Conservation (phyloP, 2,113 vertebrate species). For the Cynopterus brachyotis region DNA sequence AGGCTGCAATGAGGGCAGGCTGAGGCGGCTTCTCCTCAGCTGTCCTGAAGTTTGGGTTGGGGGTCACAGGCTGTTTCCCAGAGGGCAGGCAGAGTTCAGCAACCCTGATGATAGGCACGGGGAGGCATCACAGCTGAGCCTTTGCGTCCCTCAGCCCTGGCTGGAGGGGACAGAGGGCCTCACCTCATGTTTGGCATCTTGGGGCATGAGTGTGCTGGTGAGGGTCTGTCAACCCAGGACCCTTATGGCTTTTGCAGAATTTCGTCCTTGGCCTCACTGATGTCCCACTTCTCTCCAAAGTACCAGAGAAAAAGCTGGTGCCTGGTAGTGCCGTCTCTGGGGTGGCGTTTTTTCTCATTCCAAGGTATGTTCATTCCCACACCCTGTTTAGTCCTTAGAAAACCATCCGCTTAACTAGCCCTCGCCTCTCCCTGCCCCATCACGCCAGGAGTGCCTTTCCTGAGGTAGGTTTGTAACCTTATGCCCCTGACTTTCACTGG, state of each 20-base stretch:
- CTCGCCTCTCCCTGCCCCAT: background rate
- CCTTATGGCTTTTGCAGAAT: background rate
- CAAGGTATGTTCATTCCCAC: background rate
- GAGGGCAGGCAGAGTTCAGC: background rate
- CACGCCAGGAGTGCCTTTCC: background rate
- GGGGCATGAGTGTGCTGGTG: fast-evolving
- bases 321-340: background rate
- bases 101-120: fast-evolving
- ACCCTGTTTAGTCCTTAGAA: background rate
- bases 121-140: background rate
- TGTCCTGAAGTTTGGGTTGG: background rate
- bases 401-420: background rate
- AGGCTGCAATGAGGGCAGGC: background rate
- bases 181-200: background rate
- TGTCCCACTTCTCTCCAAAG: background rate
- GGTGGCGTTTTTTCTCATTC: background rate
- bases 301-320: background rate
- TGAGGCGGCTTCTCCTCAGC: background rate
- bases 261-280: background rate
- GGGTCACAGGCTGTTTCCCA: no score
- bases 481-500: background rate
- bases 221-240: background rate
- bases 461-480: background rate
- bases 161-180: background rate
- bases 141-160: background rate